Evolutionary conservation across 2,797 vertebrate species (phyloP), one percentile per base, ranked within the genome.

Genomic region (Halcyon smyrnensis): DNA sequence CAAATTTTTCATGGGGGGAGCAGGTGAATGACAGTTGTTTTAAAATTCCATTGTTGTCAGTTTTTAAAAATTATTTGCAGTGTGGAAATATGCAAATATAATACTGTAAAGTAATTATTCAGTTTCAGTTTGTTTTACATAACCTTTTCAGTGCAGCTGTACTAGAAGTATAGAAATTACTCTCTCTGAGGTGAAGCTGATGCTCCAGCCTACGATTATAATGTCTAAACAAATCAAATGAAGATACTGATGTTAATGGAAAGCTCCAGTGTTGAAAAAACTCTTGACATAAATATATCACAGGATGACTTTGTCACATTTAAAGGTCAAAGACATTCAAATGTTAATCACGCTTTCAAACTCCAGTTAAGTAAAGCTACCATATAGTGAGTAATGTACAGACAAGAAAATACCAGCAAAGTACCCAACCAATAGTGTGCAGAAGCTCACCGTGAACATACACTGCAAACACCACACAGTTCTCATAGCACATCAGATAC

Each of bases 241-340:
- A 82, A 39, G 53, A 77, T 77, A 25, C 45, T 50, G 12, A 12
- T 79, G 36, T 50, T 80, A 88, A 57, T 56, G 39, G 63, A 87
- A 94, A 90, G 48, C 21, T 71, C 57, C 34, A 71, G 25, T 37
- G 18, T 12, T 60, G 54, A 86, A 86, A 84, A 50, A 67, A 3
- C 12, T 25, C 28, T 28, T 84, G 20, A 93, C 48, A 59, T 56
- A 69, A 60, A 84, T 63, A 48, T 17, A 78, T 57, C 37, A 41
- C 39, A 80, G 8, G 20, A 63, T 73, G 32, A 88, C 46, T 76
- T 81, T 64, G 43, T 60, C 39, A 56, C 51, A 88, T 86, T 71
- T 88, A 91, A 92, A 87, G 43, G 28, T 70, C 53, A 96, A 96
- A 95, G 83, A 96, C 94, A 97, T 78, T 94, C 34, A 96, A 96